These are phyloP conservation scores for Pterocles gutturalis DNA, from an alignment of 2,113 vertebrate species.

Conservation along the genomic window DNA sequence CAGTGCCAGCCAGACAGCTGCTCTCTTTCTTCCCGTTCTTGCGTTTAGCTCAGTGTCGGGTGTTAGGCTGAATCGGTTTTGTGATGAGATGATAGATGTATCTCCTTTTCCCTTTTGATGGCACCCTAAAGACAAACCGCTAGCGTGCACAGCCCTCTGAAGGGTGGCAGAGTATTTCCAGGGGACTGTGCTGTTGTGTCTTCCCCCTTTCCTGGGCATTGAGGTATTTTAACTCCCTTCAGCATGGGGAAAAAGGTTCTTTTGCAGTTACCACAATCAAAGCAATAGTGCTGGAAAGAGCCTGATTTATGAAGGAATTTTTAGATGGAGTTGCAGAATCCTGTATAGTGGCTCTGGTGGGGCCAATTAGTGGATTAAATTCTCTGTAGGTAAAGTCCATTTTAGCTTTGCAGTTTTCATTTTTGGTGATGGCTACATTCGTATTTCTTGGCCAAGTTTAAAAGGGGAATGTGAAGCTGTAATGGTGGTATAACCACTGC, in stretches of 20 bases:
- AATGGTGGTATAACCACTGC: background rate
- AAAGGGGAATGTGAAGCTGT: background rate
- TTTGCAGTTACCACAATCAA: background rate
- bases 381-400: background rate
- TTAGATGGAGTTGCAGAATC: background rate
- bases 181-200: background rate
- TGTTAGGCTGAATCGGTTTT: background rate
- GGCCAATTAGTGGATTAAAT: background rate
- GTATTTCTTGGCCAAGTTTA: background rate
- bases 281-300: background rate
- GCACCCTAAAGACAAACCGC: background rate
- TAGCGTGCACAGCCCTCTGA: fast-evolving
- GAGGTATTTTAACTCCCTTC: background rate
- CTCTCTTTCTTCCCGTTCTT: background rate
- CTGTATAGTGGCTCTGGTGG: background rate
- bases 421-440: background rate
- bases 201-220: background rate
- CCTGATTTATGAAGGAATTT: background rate
- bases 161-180: background rate
- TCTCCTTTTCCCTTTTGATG: background rate
- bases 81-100: background rate
- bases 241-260: background rate
- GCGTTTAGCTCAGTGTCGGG: background rate
- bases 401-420: background rate
- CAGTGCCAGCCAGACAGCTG: background rate